phyloP scores from a whole-genome alignment of 2,113 vertebrate species.

The Synchiropus splendidus region DNA sequence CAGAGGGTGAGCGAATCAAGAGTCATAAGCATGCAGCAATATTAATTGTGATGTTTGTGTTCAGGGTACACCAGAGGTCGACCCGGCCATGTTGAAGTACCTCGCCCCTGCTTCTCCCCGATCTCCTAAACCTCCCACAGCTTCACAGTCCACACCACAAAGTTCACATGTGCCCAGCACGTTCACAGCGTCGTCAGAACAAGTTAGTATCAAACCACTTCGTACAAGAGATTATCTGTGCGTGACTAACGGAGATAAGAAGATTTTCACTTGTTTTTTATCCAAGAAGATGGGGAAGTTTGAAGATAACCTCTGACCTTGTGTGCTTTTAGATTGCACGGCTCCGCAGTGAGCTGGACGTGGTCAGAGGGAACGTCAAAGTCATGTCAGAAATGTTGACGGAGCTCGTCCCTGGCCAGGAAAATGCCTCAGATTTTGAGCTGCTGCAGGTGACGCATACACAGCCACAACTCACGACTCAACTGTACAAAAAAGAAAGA shows the following conservation, averaged over 20 bases:
- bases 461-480: too few species aligned
- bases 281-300: not conserved
- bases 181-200: slow-evolving; percentile 84
- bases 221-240: too few species aligned
- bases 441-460: slow-evolving; percentile 73
- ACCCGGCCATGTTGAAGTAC: slow-evolving; percentile 83
- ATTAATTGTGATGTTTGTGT: not conserved
- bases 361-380: slow-evolving; percentile 93
- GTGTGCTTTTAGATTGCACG: slow-evolving; percentile 75
- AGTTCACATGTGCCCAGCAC: slow-evolving; percentile 64
- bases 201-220: too few species aligned
- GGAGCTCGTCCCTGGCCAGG: slow-evolving; percentile 92
- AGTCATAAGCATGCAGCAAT: not conserved
- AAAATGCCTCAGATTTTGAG: slow-evolving; percentile 86
- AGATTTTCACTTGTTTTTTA: not conserved
- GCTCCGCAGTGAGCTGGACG: slow-evolving; percentile 87
- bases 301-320: not conserved
- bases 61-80: slow-evolving; percentile 89
- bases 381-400: slow-evolving; percentile 99
- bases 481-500: too few species aligned
- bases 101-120: slow-evolving; percentile 49
- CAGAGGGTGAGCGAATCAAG: slow-evolving; percentile 77
- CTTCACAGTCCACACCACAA: slow-evolving; percentile 16
- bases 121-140: slow-evolving; percentile 31
- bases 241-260: slow-evolving; percentile 29